Evolutionary conservation across 2,113 vertebrate genomes (phyloP).

Genomic region (Petroica traversi): DNA sequence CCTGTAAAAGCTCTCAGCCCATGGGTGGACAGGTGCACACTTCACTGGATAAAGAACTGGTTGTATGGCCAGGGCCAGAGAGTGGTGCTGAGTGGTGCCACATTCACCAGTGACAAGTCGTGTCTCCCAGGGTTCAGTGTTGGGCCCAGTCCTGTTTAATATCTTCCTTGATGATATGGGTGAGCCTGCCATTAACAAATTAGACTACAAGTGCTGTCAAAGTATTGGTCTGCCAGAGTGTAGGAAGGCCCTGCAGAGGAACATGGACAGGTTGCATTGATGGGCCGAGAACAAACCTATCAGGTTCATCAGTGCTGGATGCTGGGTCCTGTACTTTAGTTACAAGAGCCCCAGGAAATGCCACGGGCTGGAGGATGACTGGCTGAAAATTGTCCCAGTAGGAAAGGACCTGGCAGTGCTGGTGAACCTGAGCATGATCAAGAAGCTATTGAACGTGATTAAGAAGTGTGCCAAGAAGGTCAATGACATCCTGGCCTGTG

Average conservation of each 20-base stretch:
- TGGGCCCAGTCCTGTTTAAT: background rate
- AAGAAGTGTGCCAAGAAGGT: background rate
- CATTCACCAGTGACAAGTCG: background rate
- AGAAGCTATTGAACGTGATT: background rate
- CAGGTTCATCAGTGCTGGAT: rapidly evolving
- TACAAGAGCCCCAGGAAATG: background rate
- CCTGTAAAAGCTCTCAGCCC: background rate
- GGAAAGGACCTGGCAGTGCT: background rate
- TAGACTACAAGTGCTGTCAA: background rate
- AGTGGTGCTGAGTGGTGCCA: too few relatives aligned
- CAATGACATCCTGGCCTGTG: too few relatives aligned
- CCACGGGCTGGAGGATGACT: background rate
- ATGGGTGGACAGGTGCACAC: rapidly evolving
- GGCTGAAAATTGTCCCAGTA: background rate
- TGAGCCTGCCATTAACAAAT: background rate
- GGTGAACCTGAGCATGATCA: background rate
- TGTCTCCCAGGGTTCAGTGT: too few relatives aligned
- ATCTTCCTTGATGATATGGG: background rate
- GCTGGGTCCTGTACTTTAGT: rapidly evolving
- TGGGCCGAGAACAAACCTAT: rapidly evolving
- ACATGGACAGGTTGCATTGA: background rate
- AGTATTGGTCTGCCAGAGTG: background rate
- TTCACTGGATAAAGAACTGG: background rate
- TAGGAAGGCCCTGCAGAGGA: background rate
- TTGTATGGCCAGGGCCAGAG: rapidly evolving